These are phyloP conservation scores for Patiria pectinifera DNA, from an alignment of 53 echinoderm and acorn worm genomes.

Conservation along the genomic window DNA sequence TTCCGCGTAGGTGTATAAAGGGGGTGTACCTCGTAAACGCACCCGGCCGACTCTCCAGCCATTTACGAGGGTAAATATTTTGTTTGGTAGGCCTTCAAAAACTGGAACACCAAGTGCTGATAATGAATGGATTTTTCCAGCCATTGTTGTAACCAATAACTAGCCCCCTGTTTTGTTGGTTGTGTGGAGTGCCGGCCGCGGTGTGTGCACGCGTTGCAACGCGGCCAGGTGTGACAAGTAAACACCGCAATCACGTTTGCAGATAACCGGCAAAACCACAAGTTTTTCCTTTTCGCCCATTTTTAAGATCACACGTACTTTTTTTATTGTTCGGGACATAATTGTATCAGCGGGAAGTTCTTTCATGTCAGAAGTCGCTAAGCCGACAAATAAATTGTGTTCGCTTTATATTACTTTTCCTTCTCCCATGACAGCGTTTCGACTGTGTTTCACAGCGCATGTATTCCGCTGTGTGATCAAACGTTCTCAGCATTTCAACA, in stretches of 20 bases:
- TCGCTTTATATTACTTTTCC: neutral
- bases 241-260: constrained; percentile 30
- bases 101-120: constrained; percentile 13
- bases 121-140: constrained; percentile 18
- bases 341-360: neutral
- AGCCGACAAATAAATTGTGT: constrained; percentile 13
- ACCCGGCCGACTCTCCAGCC: constrained; percentile 6
- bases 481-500: too few species aligned
- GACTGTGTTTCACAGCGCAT: too few species aligned
- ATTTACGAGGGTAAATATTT: constrained; percentile 65
- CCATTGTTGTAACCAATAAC: constrained; percentile 52
- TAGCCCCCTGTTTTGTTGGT: neutral
- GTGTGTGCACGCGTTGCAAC: neutral
- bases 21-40: constrained; percentile 14
- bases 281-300: neutral
- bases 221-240: constrained; percentile 38
- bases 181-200: neutral
- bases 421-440: too few species aligned
- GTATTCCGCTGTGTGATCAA: too few species aligned
- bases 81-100: constrained; percentile 46
- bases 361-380: constrained; percentile 7
- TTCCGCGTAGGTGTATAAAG: too few species aligned
- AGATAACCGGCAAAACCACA: constrained; percentile 13
- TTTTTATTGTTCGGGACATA: constrained; percentile 1
- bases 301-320: constrained; percentile 18